phyloP scores from a whole-genome alignment of 2,888 invertebrate genomes.

The Cosmia trapezina region DNA sequence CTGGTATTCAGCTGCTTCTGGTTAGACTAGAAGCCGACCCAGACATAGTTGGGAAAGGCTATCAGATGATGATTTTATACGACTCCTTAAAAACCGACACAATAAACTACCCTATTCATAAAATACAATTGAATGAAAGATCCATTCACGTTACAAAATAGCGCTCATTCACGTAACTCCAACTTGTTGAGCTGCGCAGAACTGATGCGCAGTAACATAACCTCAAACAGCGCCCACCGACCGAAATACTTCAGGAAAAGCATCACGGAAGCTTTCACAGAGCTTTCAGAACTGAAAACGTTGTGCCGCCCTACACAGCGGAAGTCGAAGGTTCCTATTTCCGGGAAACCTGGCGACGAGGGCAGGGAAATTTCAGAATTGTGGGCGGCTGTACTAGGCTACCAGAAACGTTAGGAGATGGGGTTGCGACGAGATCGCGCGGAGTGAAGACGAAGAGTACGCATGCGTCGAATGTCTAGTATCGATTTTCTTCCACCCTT shows the following conservation, averaged over 20 bases:
- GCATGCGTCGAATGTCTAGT: constrained; percentile 75
- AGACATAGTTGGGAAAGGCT: too few species aligned
- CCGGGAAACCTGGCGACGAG: constrained; percentile 84
- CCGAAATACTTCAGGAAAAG: constrained; percentile 29
- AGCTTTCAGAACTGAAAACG: constrained; percentile 50
- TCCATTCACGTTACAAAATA: constrained; percentile 2
- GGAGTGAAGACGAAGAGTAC: constrained; percentile 52
- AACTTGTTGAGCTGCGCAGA: constrained; percentile 75
- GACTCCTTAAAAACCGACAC: not conserved
- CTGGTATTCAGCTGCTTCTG: too few species aligned
- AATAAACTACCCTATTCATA: not conserved
- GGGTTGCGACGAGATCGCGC: constrained; percentile 18
- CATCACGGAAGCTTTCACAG: constrained; percentile 34
- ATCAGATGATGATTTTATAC: not conserved
- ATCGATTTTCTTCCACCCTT: constrained; percentile 55
- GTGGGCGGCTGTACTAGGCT: constrained; percentile 88
- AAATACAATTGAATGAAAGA: constrained; percentile 16
- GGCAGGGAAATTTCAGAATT: constrained; percentile 88
- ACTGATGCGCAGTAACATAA: constrained; percentile 74
- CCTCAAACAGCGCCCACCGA: constrained; percentile 32
- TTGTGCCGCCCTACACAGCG: constrained; percentile 82
- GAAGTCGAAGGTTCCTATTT: constrained; percentile 80
- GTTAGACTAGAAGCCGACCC: too few species aligned
- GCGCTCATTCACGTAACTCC: constrained; percentile 20
- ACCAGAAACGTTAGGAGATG: constrained; percentile 69